A percentile compares a stretch with the other conserved stretches of the same genome.
These are phyloP conservation scores for Lycorma delicatula DNA, from an alignment of 1,140 invertebrate species.

Conservation along the genomic window DNA sequence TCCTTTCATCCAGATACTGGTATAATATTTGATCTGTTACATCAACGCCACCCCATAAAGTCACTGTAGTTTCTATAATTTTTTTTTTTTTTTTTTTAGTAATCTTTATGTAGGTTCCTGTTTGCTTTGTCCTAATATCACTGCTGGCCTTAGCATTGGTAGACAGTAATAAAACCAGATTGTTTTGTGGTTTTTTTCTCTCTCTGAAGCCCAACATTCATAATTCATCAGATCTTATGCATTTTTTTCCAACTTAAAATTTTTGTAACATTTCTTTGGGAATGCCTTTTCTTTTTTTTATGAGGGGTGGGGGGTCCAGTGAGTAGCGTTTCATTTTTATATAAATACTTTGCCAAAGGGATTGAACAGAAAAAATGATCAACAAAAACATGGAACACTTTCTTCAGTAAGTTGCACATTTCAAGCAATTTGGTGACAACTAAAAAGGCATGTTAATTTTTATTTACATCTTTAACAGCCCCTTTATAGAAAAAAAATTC, in stretches of 20 bases:
- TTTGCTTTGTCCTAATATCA: constrained; percentile 11
- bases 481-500: not conserved
- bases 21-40: constrained; percentile 21
- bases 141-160: constrained; percentile 13
- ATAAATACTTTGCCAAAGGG: constrained; percentile 19
- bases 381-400: constrained; percentile 8
- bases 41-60: constrained; percentile 21
- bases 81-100: constrained; percentile 11
- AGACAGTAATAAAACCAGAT: constrained; percentile 19
- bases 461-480: no score
- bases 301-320: constrained; percentile 19
- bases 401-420: constrained; percentile 2
- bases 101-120: constrained; percentile 4
- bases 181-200: constrained; percentile 19
- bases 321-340: constrained; percentile 10
- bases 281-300: constrained; percentile 20
- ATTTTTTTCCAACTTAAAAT: constrained; percentile 21
- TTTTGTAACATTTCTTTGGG: constrained; percentile 8
- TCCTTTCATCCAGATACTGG: constrained; percentile 29
- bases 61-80: constrained; percentile 13
- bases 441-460: not conserved
- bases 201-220: constrained; percentile 16
- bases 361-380: constrained; percentile 19
- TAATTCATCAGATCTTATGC: constrained; percentile 12
- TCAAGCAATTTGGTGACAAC: not conserved